Evolutionary conservation across 2,888 invertebrate species (phyloP), one percentile per base, ranked within the genome.

Genomic region (Ormyrus labotus): DNA sequence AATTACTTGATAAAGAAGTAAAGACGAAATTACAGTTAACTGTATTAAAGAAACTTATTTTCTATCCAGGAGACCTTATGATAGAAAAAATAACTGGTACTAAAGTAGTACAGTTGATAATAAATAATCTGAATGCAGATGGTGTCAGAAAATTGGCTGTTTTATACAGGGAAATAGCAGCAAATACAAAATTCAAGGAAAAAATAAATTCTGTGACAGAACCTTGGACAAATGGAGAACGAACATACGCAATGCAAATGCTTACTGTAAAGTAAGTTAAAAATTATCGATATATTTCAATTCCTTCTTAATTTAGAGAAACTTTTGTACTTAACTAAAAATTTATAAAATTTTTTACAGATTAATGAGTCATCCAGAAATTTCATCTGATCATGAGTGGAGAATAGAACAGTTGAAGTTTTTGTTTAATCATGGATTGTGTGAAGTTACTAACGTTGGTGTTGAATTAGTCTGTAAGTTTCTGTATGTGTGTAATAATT

Each of bases 81-180:
- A 94, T 96, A 82, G 95, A 95, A 86, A 95, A 95, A 90, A 93
- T 94, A 51, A 95, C 95, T 34, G 93, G 93, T 10, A 93, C 93
- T 11, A 94, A 93, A 85, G 88, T 95, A 65, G 90, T 95, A 0
- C 94, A 94, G 87, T 92, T 93, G 72, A 92, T 95, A 9, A 93
- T 93, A n/a, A 91, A 92, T 1, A 93, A 92, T 88, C 91, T 96
- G 79, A 92, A 93, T 80, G 90, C 89, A 7, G 92, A 93, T 69
- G 94, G 94, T 7, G 92, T 95, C 0, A 94, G 94, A 86, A 93
- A 93, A 87, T 90, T 95, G 83, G 93, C 93, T 0, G 92, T 93
- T 83, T 87, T 93, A 48, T 94, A 94, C 81, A 93, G 92, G 87
- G 92, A 93, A 65, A 94, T 96, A 7, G 91, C 94, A 55, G 87